phyloP scores from a whole-genome alignment of 2,888 invertebrate genomes.

The Sycophila texana region DNA sequence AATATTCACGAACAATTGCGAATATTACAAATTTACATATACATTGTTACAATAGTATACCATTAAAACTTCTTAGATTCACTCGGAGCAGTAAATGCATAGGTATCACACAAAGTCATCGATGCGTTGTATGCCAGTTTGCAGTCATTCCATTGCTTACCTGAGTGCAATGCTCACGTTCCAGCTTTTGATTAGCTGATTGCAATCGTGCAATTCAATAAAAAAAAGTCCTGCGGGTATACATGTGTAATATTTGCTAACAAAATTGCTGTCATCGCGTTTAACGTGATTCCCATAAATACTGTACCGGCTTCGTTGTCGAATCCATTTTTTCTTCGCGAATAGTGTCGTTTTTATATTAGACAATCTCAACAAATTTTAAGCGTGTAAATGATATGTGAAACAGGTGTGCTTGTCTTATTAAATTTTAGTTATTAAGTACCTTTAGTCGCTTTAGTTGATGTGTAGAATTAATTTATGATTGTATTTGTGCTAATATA shows the following conservation, averaged over 20 bases:
- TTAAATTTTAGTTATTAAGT: constrained; percentile 7
- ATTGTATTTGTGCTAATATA: not conserved
- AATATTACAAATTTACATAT: constrained; percentile 16
- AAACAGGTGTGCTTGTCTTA: not conserved
- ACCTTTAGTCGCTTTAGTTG: not conserved
- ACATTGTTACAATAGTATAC: not conserved
- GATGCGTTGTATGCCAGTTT: constrained; percentile 29
- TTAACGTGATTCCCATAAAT: constrained; percentile 9
- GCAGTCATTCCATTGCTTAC: constrained; percentile 44
- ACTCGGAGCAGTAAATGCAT: constrained; percentile 25
- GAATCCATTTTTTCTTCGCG: constrained; percentile 21
- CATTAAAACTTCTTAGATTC: not conserved
- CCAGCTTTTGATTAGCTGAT: constrained; percentile 28
- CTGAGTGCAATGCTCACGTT: constrained; percentile 33
- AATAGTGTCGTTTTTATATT: constrained; percentile 9
- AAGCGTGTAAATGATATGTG: constrained; percentile 34
- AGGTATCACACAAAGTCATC: constrained; percentile 8
- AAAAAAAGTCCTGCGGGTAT: not conserved
- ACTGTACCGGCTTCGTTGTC: constrained; percentile 46
- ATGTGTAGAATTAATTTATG: not conserved
- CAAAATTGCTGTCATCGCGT: no score
- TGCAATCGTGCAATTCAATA: constrained; percentile 28
- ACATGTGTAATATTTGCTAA: no score
- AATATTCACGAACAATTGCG: constrained; percentile 6
- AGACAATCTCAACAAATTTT: constrained; percentile 2